Base-by-base conservation (phyloP, 2,888 invertebrate species). In the Morpho achilles region DNA sequence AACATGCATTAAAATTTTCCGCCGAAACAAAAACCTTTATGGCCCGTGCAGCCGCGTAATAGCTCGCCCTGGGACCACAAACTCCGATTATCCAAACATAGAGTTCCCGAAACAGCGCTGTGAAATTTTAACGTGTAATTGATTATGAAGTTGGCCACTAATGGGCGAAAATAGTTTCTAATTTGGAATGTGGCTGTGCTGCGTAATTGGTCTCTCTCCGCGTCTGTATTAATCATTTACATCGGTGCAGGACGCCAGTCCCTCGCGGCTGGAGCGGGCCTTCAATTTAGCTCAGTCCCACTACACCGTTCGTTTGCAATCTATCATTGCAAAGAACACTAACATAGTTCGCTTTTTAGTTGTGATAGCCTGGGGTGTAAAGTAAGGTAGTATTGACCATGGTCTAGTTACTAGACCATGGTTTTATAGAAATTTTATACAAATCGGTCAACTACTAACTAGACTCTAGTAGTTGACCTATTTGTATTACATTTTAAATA, bases 131-230 rank as follows among this genome's bases (percentile, higher is more conserved):
- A 82, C 86, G 86, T 84, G 78, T 87, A 90, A 87, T 89, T 89
- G 89, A 89, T 88, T 87, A 89, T 87, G 88, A 89, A 88, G 88
- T 88, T 87, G 85, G 84, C 79, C 80, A 77, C 82, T 87, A 88
- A 88, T 88, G 88, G 88, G 79, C 77, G 85, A 85, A 87, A 86
- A 90, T 89, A 89, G 90, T 88, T 87, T 87, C 89, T 88, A 90
- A 88, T 90, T 88, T 87, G 82, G 84, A 79, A 76, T 82, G 82
- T 77, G 80, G 84, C 77, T 75, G 77, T 74, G 69, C 76, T 72
- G 76, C 72, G 79, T 88, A 87, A 88, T 87, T 87, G 87, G 84
- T 81, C 85, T 82, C 81, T 76, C 79, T 77, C 78, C 79, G 76
- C 75, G 79, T 74, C 82, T 76, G 79, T 73, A 80, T 87, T 86